Evolutionary conservation across 2,797 vertebrate genomes (phyloP).

Genomic region (Pseudocheirus occidentalis): DNA sequence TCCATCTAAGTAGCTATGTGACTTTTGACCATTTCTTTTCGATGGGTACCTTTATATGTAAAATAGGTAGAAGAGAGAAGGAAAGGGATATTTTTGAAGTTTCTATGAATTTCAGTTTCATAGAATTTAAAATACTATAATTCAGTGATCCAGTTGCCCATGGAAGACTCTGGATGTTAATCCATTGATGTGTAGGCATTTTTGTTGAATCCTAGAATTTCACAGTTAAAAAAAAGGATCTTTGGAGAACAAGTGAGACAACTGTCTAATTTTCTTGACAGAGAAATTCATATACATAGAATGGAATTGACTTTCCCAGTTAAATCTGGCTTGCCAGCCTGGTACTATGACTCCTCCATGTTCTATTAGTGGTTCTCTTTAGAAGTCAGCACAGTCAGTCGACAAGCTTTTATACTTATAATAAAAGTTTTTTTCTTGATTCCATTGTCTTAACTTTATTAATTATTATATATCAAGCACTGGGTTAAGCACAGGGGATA

Average conservation of each 20-base stretch:
- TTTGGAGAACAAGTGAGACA: no score
- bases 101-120: background rate
- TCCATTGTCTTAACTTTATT: no score
- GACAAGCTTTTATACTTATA: no score
- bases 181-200: no score
- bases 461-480: background rate
- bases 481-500: background rate
- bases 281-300: no score
- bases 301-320: background rate
- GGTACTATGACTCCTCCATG: background rate
- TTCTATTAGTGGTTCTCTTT: background rate
- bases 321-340: background rate
- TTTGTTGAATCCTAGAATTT: no score
- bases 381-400: no score
- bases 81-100: background rate
- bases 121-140: background rate
- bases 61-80: background rate
- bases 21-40: background rate
- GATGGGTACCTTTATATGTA: background rate
- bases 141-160: background rate
- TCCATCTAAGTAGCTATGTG: background rate
- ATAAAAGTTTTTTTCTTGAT: no score
- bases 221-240: no score
- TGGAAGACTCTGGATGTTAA: background rate
- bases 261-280: no score